A percentile compares a stretch with the other conserved stretches of the same genome.
These are phyloP conservation scores for Elachura formosa DNA, from an alignment of 2,113 vertebrate genomes.

Conservation along the genomic window DNA sequence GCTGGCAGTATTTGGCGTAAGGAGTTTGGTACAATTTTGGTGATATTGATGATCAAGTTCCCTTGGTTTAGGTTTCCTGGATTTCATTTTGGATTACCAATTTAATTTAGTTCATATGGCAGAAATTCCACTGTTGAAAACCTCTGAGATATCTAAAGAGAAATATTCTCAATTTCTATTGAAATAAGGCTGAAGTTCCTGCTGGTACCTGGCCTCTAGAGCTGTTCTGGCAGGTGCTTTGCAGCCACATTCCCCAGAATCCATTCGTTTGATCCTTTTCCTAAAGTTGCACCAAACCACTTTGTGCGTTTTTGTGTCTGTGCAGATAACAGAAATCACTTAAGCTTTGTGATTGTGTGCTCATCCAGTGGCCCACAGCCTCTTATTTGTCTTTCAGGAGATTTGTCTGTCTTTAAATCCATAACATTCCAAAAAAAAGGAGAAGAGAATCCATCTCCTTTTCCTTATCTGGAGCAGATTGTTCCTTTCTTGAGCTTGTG, in stretches of 20 bases:
- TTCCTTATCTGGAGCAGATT: slow-evolving; percentile 15
- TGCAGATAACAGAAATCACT: neutral
- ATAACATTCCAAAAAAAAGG: neutral
- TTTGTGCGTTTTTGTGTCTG: neutral
- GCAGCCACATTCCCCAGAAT: neutral
- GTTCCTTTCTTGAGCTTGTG: neutral
- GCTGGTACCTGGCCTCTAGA: neutral
- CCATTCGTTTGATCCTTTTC: too few relatives aligned
- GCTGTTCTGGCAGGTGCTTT: neutral
- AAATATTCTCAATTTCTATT: neutral
- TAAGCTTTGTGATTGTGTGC: neutral
- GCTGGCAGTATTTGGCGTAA: neutral
- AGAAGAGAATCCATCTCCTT: neutral
- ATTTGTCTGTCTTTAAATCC: slow-evolving; percentile 17
- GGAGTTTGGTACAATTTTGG: neutral
- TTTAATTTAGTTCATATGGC: neutral
- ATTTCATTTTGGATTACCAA: neutral
- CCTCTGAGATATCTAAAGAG: neutral
- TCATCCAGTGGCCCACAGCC: neutral
- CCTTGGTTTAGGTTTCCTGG: neutral
- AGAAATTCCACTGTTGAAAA: neutral
- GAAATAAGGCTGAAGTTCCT: neutral
- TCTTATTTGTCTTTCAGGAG: neutral
- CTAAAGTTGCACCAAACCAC: neutral
- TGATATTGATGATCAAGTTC: neutral